Base-by-base conservation (phyloP, 2,113 vertebrate species). In the Epinephelus moara region DNA sequence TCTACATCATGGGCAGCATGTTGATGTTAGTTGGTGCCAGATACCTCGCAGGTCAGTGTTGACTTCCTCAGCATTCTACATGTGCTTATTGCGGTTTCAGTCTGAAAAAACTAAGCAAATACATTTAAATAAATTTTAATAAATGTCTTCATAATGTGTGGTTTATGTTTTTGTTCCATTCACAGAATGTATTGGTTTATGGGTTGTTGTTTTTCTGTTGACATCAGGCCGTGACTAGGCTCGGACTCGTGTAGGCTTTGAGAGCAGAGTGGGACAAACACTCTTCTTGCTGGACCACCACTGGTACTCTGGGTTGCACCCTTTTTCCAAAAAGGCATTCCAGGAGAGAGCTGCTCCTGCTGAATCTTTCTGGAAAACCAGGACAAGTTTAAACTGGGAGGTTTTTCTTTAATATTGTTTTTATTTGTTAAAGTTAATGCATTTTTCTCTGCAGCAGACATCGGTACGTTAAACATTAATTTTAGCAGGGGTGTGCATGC, bases 1-100 rank as follows among this genome's bases (percentile, higher is more conserved):
- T 99, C 95, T 99, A 96, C 97, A 94, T 99, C 96, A 96, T 99
- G 87, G 96, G 95, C 96, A 99, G 97, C 97, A 97, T 99, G 97
- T 80, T 98, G 96, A 97, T 99, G 95, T 96, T 99, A 94, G 96
- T 99, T 72, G 97, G 97, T 95, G 96, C 98, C 86, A 99, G 96
- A 94, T 98, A 95, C 95, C 72, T 97, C 61, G 91, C 98, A 98
- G 98, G 98, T 99, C 93, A 97, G 98, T 97, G 33, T 86, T 5
- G 30, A 30, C 30, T 30, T 30, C 30, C 30, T 30, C 4, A 30
- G 30, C 4, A 1, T 30, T 30, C 30, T 30, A 30, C 30, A 30
- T 30, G 30, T 30, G 30, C 30, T 30, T 30, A 30, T 30, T 30
- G 4, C 30, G 3, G 30, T 30, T 30, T 5, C 30, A 30, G 30